phyloP scores from a whole-genome alignment of 2,113 vertebrate species.

The Lucifuga dentata region DNA sequence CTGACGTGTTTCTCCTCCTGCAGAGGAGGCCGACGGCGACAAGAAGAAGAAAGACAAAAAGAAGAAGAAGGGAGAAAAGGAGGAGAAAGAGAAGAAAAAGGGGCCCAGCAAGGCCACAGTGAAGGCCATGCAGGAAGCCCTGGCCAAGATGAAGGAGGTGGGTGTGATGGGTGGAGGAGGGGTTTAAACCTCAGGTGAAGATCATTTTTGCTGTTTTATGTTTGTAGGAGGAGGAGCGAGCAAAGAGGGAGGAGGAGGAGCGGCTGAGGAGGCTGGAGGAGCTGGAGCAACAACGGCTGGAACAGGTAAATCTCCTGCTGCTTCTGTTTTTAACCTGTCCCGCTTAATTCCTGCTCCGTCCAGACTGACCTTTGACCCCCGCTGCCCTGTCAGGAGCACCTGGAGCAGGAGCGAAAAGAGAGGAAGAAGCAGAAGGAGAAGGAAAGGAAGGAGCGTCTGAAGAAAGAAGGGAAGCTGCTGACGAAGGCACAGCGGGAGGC shows the following conservation, averaged over 20 bases:
- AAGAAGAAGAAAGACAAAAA: conserved; percentile 98
- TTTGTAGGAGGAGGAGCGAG: conserved; percentile 89
- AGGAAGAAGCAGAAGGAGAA: conserved; percentile 98
- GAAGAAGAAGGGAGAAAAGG: conserved; percentile 88
- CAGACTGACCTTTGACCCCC: conserved; percentile 15
- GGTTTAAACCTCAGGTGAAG: neutral
- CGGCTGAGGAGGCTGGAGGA: conserved; percentile 88
- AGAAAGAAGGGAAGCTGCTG: conserved; percentile 96
- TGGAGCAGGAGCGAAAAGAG: conserved; percentile 95
- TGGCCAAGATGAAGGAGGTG: conserved; percentile 94
- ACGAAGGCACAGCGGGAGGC: conserved; percentile 94
- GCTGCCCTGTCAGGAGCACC: conserved; percentile 84
- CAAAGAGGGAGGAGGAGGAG: conserved; percentile 93
- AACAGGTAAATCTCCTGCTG: conserved; percentile 84
- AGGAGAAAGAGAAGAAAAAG: conserved; percentile 95
- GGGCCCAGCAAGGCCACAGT: conserved; percentile 96
- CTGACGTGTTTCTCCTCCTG: neutral
- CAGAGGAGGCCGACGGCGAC: conserved; percentile 90
- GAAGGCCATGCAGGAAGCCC: conserved; percentile 97
- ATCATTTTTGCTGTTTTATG: neutral
- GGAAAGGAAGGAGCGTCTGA: conserved; percentile 96
- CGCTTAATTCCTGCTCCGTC: neutral
- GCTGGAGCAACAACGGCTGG: conserved; percentile 90
- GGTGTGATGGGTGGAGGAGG: neutral
- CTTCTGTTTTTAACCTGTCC: neutral